Conservation (phyloP, 37 sponge, comb jelly and placozoan species). For the Cliona cf. orientalis region DNA sequence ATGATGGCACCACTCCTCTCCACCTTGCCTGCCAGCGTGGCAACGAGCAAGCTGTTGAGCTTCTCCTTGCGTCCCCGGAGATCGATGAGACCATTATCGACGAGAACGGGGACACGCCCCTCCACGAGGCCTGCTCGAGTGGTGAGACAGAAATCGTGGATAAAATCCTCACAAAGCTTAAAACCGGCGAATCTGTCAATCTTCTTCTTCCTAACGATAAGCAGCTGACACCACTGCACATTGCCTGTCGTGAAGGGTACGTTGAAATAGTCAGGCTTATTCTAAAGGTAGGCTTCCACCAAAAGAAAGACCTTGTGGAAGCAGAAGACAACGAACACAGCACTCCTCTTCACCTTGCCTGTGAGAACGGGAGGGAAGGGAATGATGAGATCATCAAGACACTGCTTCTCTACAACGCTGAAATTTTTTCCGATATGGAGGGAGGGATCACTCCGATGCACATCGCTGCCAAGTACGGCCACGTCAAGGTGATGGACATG, state of each 20-base stretch:
- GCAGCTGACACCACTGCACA: constrained; percentile 65
- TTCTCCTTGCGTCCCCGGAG: constrained; percentile 26
- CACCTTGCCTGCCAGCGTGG: constrained; percentile 81
- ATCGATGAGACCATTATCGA: constrained; percentile 45
- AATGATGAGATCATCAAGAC: constrained; percentile 66
- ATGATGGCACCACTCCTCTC: constrained; percentile 78
- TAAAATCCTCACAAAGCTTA: constrained; percentile 40
- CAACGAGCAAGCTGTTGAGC: constrained; percentile 67
- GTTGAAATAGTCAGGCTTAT: constrained; percentile 74
- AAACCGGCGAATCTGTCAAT: no score
- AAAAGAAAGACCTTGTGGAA: constrained; percentile 13
- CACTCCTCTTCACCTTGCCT: constrained; percentile 85
- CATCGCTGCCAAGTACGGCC: constrained; percentile 85
- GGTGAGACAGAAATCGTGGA: constrained; percentile 71
- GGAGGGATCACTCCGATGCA: constrained; percentile 78
- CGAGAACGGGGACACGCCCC: constrained; percentile 75
- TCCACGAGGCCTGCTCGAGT: constrained; percentile 80
- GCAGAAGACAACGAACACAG: constrained; percentile 63
- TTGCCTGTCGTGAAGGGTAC: constrained; percentile 78
- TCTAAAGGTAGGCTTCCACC: constrained; percentile 9
- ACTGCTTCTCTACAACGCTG: constrained; percentile 53
- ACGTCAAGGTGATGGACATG: constrained; percentile 56
- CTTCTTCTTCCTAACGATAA: background rate
- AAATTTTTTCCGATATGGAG: constrained; percentile 39
- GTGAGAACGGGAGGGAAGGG: constrained; percentile 85